Evolutionary conservation across 2,113 vertebrate genomes (phyloP), one percentile per base, ranked within the genome.

Genomic region (Notiomystis cincta): DNA sequence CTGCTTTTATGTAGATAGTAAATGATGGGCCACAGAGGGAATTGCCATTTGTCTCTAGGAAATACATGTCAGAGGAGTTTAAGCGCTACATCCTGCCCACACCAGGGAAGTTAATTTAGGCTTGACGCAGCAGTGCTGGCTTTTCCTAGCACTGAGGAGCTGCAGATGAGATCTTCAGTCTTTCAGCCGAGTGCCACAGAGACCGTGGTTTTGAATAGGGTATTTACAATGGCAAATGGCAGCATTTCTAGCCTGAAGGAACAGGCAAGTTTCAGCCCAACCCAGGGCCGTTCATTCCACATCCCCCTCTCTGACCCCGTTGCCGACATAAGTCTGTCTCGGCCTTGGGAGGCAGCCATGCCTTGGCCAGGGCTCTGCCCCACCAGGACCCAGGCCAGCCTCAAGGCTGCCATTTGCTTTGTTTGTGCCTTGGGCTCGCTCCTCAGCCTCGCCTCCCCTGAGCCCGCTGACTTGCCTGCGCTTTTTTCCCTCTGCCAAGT

Each of bases 401-500:
- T 44, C 37, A 28, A 8, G 56, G 65, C 87, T 87, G 73, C 83
- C 80, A 53, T 57, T 86, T 15, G 72, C 91, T 87, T 79, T 89
- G 69, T 91, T 50, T 85, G 69, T 53, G 66, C 40, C 2, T 21
- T 4, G 7, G 61, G 77, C 83, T 93, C 33, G 0, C 23, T 89
- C 83, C 80, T 50, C 81, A 37, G 13, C 28, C 56, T 78, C 5
- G 71, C 86, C 66, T 94, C 71, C 71, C 79, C 58, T 0, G 13
- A 87, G 83, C 89, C 73, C 65, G 76, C 77, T 33, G 69, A 92
- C 72, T 91, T 89, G 82, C 73, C 93, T 13, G 3, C 19, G 61
- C 73, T 69, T 79, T 87, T 23, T 89, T 58, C 20, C 81, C 77
- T 72, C n/a, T 93, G 95, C 94, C 96, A 95, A 96, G 81, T 53